Evolutionary conservation across 2,797 vertebrate genomes (phyloP).

Genomic region (Notoglanidium macrostoma): DNA sequence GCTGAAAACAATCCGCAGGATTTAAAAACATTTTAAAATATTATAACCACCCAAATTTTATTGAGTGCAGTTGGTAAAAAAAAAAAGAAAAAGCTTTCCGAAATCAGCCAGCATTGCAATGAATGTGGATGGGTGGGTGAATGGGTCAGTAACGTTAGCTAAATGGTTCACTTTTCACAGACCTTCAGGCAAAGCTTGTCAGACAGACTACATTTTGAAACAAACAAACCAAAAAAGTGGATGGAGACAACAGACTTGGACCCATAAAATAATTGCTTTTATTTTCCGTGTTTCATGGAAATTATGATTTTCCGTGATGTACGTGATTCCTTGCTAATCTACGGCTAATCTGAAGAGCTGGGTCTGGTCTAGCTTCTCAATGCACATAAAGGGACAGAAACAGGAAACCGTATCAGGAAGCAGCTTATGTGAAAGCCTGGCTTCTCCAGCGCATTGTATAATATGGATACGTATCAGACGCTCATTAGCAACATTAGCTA

Average conservation of each 20-base stretch:
- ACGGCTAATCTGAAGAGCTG: background rate
- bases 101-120: background rate
- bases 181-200: background rate
- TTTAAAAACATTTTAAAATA: background rate
- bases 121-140: background rate
- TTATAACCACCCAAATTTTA: background rate
- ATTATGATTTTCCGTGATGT: background rate
- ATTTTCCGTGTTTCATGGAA: background rate
- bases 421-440: background rate
- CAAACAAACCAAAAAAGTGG: background rate
- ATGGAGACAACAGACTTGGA: background rate
- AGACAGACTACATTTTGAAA: background rate
- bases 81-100: background rate
- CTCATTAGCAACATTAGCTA: constrained; percentile 32
- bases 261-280: background rate
- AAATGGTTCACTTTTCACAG: background rate
- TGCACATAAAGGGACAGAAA: background rate
- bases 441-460: background rate
- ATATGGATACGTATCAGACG: background rate
- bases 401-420: background rate
- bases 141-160: background rate
- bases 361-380: background rate
- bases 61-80: background rate
- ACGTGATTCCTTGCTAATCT: background rate
- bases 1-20: background rate